A percentile compares a stretch with the other conserved stretches of the same genome.
These are phyloP conservation scores for Trilocha varians DNA, from an alignment of 2,888 invertebrate species.

Conservation along the genomic window DNA sequence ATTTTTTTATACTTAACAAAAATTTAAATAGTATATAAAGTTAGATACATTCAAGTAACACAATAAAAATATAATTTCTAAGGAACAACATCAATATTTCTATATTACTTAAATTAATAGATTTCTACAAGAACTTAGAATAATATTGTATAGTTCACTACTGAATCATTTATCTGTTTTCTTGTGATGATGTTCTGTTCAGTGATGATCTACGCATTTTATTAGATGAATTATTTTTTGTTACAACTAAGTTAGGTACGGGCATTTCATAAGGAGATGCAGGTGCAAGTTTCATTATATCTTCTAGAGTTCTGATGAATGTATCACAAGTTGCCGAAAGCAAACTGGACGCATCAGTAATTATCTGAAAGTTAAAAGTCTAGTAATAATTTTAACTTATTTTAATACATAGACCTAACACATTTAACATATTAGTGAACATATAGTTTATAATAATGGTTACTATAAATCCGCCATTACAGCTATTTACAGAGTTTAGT, in stretches of 20 bases:
- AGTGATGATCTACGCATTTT: constrained; percentile 45
- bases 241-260: constrained; percentile 31
- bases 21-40: no score
- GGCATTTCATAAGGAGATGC: constrained; percentile 48
- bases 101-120: no score
- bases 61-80: no score
- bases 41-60: no score
- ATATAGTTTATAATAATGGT: no score
- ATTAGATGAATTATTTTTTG: constrained; percentile 32
- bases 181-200: constrained; percentile 55
- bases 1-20: not conserved
- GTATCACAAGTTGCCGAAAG: constrained; percentile 87
- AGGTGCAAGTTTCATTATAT: constrained; percentile 79
- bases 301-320: constrained; percentile 86
- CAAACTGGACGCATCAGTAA: constrained; percentile 81
- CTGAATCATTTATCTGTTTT: constrained; percentile 50
- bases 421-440: no score
- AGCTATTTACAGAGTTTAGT: not conserved
- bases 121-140: no score
- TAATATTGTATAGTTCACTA: no score
- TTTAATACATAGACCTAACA: no score
- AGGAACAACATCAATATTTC: not conserved
- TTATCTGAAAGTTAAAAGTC: constrained; percentile 67
- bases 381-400: not conserved
- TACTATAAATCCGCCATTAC: not conserved